Evolutionary conservation across 2,888 invertebrate genomes (phyloP).

Genomic region (Tyria jacobaeae): DNA sequence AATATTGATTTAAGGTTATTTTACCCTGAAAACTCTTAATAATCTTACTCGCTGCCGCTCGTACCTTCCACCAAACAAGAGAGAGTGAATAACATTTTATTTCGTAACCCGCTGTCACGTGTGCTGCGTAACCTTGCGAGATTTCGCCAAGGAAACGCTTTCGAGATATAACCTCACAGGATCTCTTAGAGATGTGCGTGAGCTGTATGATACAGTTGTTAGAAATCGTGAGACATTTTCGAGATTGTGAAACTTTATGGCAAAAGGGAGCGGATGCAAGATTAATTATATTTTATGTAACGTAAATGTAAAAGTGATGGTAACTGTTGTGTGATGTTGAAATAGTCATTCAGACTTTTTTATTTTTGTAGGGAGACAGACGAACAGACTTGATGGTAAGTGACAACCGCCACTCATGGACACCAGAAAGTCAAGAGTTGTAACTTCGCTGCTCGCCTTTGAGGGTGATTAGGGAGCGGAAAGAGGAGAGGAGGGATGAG

Average conservation of each 20-base stretch:
- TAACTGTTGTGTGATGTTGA: not conserved
- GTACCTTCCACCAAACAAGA: constrained; percentile 42
- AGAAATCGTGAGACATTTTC: constrained; percentile 8
- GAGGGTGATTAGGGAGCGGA: no score
- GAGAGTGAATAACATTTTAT: constrained; percentile 56
- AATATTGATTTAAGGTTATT: no score
- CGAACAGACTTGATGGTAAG: not conserved
- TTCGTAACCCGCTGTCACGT: constrained; percentile 57
- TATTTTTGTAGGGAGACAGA: not conserved
- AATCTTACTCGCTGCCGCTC: constrained; percentile 22
- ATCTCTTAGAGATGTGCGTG: constrained; percentile 17
- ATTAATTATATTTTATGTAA: constrained; percentile 1
- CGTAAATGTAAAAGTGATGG: not conserved
- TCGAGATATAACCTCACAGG: constrained; percentile 16
- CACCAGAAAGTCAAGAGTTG: no score
- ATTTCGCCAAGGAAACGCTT: constrained; percentile 17
- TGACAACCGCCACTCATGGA: no score
- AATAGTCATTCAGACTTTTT: not conserved
- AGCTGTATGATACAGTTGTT: constrained; percentile 6
- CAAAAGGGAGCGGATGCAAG: not conserved
- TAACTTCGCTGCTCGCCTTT: no score
- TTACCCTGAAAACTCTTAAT: not conserved
- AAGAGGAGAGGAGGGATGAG: no score
- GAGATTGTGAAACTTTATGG: constrained; percentile 1
- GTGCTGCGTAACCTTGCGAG: constrained; percentile 19